Evolutionary conservation across 2,797 vertebrate genomes (phyloP).

Genomic region (Botia kubotai): DNA sequence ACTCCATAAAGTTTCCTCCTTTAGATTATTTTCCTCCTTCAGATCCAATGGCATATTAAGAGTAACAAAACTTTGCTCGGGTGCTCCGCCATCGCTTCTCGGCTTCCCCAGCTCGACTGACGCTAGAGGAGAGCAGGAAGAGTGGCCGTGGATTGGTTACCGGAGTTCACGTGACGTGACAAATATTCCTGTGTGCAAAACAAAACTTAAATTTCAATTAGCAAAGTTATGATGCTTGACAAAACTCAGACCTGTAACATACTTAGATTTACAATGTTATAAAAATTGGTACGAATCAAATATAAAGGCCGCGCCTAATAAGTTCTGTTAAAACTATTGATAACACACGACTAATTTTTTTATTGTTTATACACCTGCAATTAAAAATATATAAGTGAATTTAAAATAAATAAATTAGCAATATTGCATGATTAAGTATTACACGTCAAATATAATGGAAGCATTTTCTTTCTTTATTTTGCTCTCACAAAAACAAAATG

Average conservation of each 20-base stretch:
- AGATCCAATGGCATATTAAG: neutral
- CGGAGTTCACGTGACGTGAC: slow-evolving; percentile 75
- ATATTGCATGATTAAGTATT: too few species aligned
- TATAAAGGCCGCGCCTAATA: too few species aligned
- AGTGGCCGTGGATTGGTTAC: slow-evolving; percentile 69
- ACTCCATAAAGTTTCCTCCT: neutral
- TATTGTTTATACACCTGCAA: neutral
- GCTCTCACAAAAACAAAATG: too few species aligned
- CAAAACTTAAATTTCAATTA: slow-evolving; percentile 11
- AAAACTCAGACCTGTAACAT: neutral
- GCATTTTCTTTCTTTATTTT: too few species aligned
- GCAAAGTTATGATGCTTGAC: neutral
- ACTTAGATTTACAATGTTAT: too few species aligned
- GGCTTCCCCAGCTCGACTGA: slow-evolving; percentile 54
- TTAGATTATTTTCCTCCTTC: neutral
- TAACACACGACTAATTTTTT: neutral
- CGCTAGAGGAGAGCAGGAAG: slow-evolving; percentile 33
- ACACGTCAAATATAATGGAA: too few species aligned
- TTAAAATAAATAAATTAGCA: neutral
- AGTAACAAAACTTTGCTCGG: slow-evolving; percentile 65
- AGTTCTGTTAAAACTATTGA: neutral
- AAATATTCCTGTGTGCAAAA: slow-evolving; percentile 15
- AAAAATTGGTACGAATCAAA: too few species aligned
- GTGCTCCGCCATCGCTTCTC: slow-evolving; percentile 59
- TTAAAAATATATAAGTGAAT: neutral